Evolutionary conservation across 2,113 vertebrate species (phyloP), one percentile per base, ranked within the genome.

Genomic region (Brachypodius melanocephalos): DNA sequence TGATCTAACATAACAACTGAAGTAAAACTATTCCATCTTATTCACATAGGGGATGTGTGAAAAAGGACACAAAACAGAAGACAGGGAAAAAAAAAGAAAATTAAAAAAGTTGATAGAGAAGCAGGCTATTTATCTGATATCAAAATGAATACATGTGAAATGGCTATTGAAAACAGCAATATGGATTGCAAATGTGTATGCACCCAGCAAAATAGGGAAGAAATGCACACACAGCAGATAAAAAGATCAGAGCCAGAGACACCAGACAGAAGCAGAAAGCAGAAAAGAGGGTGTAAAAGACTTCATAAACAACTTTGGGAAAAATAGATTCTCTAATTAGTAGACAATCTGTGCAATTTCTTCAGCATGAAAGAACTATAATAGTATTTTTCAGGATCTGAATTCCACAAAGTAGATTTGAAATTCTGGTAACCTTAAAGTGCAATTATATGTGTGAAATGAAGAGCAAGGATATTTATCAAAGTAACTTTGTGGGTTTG

Each of bases 401-500:
- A 90, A 69, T 74, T 87, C 51, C 29, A 40, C 8, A 17, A 17
- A 54, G 17, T 34, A 63, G 11, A 12, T 85, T 72, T 74, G 8
- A 86, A 94, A 73, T 61, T 89, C 52, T 78, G 65, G 12, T 31
- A 85, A 65, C 13, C 17, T 36, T 54, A 77, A 82, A 72, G 8
- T 83, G 66, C 26, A 91, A 9, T 66, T 88, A 72, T 71, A n/a
- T 19, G 25, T 92, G 48, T 92, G 48, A 79, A 95, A 85, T 18
- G 28, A 88, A 81, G 20, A 69, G 5, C 15, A 51, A 65, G 31
- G 21, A 26, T 24, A 31, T 76, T 89, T 76, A 62, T 62, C 52
- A 72, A 72, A 89, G 11, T 17, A 85, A 7, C 9, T 89, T 77
- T 32, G 24, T 82, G 36, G 6, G 9, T 67, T 80, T 80, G 12